Conservation (phyloP, 2,888 invertebrate species). For the Melanotus villosus region DNA sequence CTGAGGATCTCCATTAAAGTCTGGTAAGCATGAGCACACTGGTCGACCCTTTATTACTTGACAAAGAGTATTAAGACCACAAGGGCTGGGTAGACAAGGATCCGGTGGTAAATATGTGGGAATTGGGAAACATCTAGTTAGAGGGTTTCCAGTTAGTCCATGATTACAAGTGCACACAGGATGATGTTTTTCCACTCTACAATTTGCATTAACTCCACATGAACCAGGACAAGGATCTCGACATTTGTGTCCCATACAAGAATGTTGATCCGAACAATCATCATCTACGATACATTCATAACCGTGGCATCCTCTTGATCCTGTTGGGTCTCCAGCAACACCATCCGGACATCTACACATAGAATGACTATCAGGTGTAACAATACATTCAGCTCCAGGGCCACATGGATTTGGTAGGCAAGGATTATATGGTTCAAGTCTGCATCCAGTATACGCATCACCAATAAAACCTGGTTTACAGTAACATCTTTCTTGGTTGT, state of each 20-base stretch:
- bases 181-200: conserved; percentile 83
- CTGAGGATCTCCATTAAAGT: conserved; percentile 85
- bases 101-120: conserved; percentile 71
- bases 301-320: conserved; percentile 80
- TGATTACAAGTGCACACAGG: conserved; percentile 84
- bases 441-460: conserved; percentile 85
- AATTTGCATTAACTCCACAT: conserved; percentile 82
- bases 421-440: conserved; percentile 76
- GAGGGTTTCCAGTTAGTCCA: conserved; percentile 84
- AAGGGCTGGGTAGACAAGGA: conserved; percentile 83
- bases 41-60: conserved; percentile 79
- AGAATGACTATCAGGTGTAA: conserved; percentile 78
- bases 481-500: conserved; percentile 87
- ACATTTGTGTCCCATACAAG: conserved; percentile 86
- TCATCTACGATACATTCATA: conserved; percentile 86
- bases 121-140: conserved; percentile 78
- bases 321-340: conserved; percentile 83
- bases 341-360: conserved; percentile 83
- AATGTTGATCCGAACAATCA: conserved; percentile 80
- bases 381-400: conserved; percentile 80
- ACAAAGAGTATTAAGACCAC: conserved; percentile 86
- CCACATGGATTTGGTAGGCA: conserved; percentile 89
- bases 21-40: conserved; percentile 82
- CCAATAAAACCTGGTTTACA: conserved; percentile 83
- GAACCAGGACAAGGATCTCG: conserved; percentile 87